Base-by-base conservation (phyloP, 2,113 vertebrate species). In the Salvelinus namaycush region DNA sequence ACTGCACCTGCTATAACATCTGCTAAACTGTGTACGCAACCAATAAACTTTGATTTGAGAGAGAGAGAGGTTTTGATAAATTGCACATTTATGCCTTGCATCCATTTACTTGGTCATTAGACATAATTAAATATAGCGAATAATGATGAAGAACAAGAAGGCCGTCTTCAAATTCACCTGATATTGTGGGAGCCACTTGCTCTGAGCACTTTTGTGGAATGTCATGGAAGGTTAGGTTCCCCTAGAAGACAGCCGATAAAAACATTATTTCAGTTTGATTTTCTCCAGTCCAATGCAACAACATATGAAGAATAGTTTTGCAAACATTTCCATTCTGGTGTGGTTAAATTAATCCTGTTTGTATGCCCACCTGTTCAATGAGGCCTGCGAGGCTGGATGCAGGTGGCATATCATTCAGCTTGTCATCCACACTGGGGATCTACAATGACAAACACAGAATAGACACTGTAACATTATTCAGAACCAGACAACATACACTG, bases 301-400 rank as follows among this genome's bases (percentile, higher is more conserved):
- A n/a, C 13, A 29, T 18, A 20, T 29, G 9, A 44, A 44, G 39
- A 44, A 44, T 44, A 44, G 9, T 44, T 44, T 44, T 12, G 9
- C 39, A 11, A 44, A 44, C 39, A 11, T 44, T 44, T 11, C 39
- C 39, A 44, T 44, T 44, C 9, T 44, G 9, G 2, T 11, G 8
- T 3, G 6, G 5, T 12, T 27, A 29, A 3, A 57, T 3, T 2
- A 64, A 62, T 39, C 4, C 3, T 62, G 12, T 9, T 60, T 39
- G 24, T 44, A 44, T 20, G 1, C 79, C 76, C 13, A 72, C 79
- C 70, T 80, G 13, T 18, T 62, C 70, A 13, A 80, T 31, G 11
- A 72, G 69, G 7, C 7, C 18, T n/a, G 12, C 20, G 18, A 80
- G 64, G 3, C 39, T 31, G 24, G 29, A 18, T 7, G 8, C 31